Evolutionary conservation across 2,888 invertebrate species (phyloP), one percentile per base, ranked within the genome.

Genomic region (Cyaniris semiargus): DNA sequence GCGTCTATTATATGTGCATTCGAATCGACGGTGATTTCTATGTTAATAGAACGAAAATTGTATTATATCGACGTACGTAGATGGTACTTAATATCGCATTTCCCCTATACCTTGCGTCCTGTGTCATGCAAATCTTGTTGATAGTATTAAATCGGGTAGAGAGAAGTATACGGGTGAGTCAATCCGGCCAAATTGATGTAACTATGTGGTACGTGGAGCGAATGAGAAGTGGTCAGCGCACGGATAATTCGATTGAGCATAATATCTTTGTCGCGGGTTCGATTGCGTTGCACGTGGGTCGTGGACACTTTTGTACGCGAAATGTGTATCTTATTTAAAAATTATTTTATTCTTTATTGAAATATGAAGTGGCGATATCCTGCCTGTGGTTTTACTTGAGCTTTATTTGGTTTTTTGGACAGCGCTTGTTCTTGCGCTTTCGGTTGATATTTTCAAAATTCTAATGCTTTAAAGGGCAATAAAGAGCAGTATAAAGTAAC

Each of bases 101-200:
- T 80, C 80, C 77, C 82, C 80, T 79, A 80, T 80, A 79, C 81
- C 82, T 81, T 80, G 81, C 79, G 77, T 86, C 89, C 92, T 93
- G 89, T 94, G 93, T 90, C 91, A 94, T 93, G 93, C 93, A 94
- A 94, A 94, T 94, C 90, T 89, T 89, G 87, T 86, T 92, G 90
- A 93, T 94, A 88, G 87, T 89, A 92, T 94, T 93, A 93, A 93
- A 92, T 90, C 89, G 87, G 84, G 86, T 87, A 88, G 87, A 88
- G 88, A 85, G 88, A 87, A 87, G 86, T 86, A 88, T 85, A 86
- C 83, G 84, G 84, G 84, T 83, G 83, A 87, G 84, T 85, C 88
- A 87, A 88, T 82, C 80, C 81, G 78, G 79, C 84, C 85, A 87
- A 89, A 89, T 89, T 89, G 88, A 88, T 92, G 92, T 92, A 92